phyloP scores from a whole-genome alignment of 2,797 vertebrate species.

The Prionace glauca region DNA sequence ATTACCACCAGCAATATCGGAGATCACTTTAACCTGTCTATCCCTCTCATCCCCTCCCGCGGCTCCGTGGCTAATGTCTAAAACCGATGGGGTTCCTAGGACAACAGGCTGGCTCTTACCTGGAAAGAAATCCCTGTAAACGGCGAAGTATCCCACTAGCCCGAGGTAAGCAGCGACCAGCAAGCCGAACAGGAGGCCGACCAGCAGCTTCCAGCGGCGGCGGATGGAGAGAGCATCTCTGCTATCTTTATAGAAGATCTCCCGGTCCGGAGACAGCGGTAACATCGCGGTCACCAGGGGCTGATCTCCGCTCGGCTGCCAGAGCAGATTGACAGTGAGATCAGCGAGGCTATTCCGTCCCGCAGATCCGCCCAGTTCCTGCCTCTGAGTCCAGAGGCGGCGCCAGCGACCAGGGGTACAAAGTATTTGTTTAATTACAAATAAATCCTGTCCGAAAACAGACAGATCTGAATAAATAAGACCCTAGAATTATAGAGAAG shows the following conservation, averaged over 20 bases:
- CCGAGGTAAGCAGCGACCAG: neutral
- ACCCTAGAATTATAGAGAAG: neutral
- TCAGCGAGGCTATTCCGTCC: neutral
- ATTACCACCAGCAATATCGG: neutral
- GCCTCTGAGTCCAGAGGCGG: neutral
- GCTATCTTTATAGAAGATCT: neutral
- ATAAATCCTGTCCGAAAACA: neutral
- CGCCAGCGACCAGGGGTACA: neutral
- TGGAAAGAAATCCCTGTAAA: neutral
- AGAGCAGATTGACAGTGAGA: neutral
- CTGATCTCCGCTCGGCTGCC: neutral
- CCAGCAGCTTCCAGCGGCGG: neutral
- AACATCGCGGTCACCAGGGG: neutral
- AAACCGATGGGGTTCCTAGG: neutral
- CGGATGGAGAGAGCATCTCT: no score
- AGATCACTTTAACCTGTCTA: neutral
- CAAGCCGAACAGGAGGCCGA: neutral
- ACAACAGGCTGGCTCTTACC: neutral
- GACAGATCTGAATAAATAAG: neutral
- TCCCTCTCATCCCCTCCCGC: neutral
- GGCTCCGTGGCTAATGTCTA: neutral
- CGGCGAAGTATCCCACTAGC: conserved; percentile 9
- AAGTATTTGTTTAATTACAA: neutral
- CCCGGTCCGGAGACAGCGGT: neutral
- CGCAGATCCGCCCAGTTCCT: neutral